Evolutionary conservation across 2,797 vertebrate species (phyloP), one percentile per base, ranked within the genome.

Genomic region (Microcaecilia unicolor): DNA sequence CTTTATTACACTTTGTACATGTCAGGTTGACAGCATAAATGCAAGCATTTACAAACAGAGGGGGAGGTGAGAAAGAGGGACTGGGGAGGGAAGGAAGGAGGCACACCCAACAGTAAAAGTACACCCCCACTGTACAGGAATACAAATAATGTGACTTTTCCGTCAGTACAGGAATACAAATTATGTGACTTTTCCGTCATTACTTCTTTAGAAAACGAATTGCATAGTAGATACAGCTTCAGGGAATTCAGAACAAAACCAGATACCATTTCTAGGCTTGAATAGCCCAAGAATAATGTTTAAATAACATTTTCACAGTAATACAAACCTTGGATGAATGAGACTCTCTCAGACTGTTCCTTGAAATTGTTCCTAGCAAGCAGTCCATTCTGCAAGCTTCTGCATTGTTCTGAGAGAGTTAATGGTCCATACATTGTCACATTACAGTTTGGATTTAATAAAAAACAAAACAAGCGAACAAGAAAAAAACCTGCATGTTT

Each of bases 1-100:
- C 79, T 92, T 94, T 94, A 85, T 97, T 98, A 97, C 93, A 98
- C 84, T 97, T 85, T 86, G 58, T 77, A 86, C 93, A 97, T 73
- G 67, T 81, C 70, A 84, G 84, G 85, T 81, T 79, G 87, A 91
- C 85, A 80, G 86, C 87, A 81, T 86, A 90, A 84, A 90, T 83
- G 83, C 87, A 89, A 89, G 88, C 89, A 77, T 81, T 87, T 83
- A 84, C 79, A 78, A 87, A 88, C 73, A 71, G 76, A 85, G 67
- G 70, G 70, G 68, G 72, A 81, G 70, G 71, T 51, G 75, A 67
- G 74, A 79, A 74, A 34, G 37, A 30, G 63, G 67, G n/a, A 60
- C 49, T 46, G 69, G 70, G 72, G 74, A 55, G 15, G 22, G 29
- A 37, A 29, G 47, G 37, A 32, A 61, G 73, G 78, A 74, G 76